Base-by-base conservation (phyloP, 1,140 invertebrate genomes). In the Oppia nitens region DNA sequence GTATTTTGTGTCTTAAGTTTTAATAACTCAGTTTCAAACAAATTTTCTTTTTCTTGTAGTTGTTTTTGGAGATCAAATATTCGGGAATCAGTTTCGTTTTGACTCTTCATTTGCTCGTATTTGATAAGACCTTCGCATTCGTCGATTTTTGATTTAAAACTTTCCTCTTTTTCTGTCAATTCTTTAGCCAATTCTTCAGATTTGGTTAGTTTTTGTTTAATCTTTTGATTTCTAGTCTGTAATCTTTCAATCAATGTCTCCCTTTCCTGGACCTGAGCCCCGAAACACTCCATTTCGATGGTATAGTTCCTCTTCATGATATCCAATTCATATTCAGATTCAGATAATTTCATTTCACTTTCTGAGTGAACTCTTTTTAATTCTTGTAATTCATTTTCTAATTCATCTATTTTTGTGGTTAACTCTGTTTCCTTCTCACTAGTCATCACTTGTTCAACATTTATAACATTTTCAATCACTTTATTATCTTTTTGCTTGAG, bases 201-300 rank as follows among this genome's bases (percentile, higher is more conserved):
- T 49, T 20, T 57, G 14, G 12, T 1, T 23, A 48, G 50, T 1
- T 25, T 14, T 2, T 11, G 9, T 52, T 27, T 48, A n/a, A 57
- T n/a, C 9, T 9, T n/a, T 45, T 57, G 11, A 24, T 48, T 27
- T 24, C 50, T 49, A 24, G 48, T 45, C n/a, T 57, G 56, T 26
- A 57, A 32, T n/a, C 50, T 57, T 28, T 57, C 56, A 48, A 55
- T 49, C 47, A 57, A 45, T 28, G 25, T 27, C 25, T 57, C 56
- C 1, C 56, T 45, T 50, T 57, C 56, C 14, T 27, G 47, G 2
- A 57, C 47, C 1, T 45, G 24, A 1, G 56, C 12, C 23, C 56
- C 25, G 26, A 57, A 57, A 32, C 21, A 24, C 25, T 57, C 56
- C 9, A 57, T 57, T 23, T 57, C 56, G 1, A 57, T 14, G 20